Base-by-base conservation (phyloP, 1,140 invertebrate genomes). In the Drosophila navojoa region DNA sequence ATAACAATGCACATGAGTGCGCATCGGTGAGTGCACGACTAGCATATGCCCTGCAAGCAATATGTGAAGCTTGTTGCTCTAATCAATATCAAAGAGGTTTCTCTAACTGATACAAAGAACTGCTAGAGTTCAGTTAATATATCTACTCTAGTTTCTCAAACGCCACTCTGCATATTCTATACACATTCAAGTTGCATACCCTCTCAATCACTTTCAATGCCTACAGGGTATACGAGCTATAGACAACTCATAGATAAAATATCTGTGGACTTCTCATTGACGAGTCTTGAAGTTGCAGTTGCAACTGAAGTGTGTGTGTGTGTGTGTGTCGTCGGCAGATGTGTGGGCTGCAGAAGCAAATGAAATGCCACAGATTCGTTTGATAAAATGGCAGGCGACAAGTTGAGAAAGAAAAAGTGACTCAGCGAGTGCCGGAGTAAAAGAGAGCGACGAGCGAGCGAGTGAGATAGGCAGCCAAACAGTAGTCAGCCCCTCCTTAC, bases 291-390 rank as follows among this genome's bases (percentile, higher is more conserved):
- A 66, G 76, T 66, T 54, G 79, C 70, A 52, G 42, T 44, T 38
- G 49, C 61, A 52, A 19, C 52, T 16, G 29, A 15, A 27, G 15
- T 9, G 19, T 5, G 45, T 22, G 45, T 6, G 13, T n/a, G 29
- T 16, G 15, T 53, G 29, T 35, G 52, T 19, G 9, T 35, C 29
- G 52, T 35, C 52, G 66, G 60, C 47, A 79, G 79, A 64, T 81
- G 81, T 84, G 81, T 84, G 81, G 68, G 59, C 58, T 38, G 70
- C 53, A 44, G 54, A 59, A 64, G 68, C 76, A 68, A 85, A 77
- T 80, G 80, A 85, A 84, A 85, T 84, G 80, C 81, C 81, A 86
- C 71, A 85, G 81, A 85, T 85, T 85, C 74, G 62, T 81, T 86
- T 81, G 81, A 85, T 85, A 86, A 85, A 85, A 81, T 77, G 81